Evolutionary conservation across 2,888 invertebrate genomes (phyloP).

Genomic region (Encarsia formosa): DNA sequence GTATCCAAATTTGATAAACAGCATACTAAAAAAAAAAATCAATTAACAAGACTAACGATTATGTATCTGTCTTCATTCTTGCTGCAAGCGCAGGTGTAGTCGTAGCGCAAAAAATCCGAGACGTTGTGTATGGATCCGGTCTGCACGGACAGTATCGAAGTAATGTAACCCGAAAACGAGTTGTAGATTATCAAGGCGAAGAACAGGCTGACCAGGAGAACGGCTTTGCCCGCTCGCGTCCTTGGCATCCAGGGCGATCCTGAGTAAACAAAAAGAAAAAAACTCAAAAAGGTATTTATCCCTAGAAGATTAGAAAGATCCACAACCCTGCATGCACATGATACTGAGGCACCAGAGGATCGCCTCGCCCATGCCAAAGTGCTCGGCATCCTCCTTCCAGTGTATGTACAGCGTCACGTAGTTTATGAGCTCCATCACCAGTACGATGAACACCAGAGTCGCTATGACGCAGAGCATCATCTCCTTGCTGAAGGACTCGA

Average conservation of each 20-base stretch:
- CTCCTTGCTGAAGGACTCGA: constrained; percentile 59
- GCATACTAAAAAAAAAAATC: too few species aligned
- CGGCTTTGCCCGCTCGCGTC: constrained; percentile 57
- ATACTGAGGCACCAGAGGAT: constrained; percentile 62
- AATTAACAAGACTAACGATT: constrained; percentile 58
- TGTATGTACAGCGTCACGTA: constrained; percentile 41
- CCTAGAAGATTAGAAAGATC: not conserved
- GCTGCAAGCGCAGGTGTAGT: constrained; percentile 62
- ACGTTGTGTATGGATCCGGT: constrained; percentile 57
- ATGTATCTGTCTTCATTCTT: constrained; percentile 62
- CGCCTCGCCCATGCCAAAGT: constrained; percentile 54
- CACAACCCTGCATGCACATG: constrained; percentile 62
- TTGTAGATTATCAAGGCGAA: constrained; percentile 64
- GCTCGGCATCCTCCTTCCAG: constrained; percentile 42
- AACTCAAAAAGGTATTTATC: not conserved
- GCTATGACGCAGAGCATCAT: constrained; percentile 56
- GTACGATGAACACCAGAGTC: constrained; percentile 54
- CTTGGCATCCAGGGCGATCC: constrained; percentile 60
- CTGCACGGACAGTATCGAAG: constrained; percentile 62
- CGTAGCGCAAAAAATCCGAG: constrained; percentile 58
- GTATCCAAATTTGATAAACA: too few species aligned
- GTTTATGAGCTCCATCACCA: constrained; percentile 55
- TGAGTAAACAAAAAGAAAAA: constrained; percentile 32
- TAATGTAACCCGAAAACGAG: constrained; percentile 65
- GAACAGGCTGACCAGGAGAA: constrained; percentile 58